phyloP scores from a whole-genome alignment of 2,888 invertebrate genomes.

The Nowickia ferox region DNA sequence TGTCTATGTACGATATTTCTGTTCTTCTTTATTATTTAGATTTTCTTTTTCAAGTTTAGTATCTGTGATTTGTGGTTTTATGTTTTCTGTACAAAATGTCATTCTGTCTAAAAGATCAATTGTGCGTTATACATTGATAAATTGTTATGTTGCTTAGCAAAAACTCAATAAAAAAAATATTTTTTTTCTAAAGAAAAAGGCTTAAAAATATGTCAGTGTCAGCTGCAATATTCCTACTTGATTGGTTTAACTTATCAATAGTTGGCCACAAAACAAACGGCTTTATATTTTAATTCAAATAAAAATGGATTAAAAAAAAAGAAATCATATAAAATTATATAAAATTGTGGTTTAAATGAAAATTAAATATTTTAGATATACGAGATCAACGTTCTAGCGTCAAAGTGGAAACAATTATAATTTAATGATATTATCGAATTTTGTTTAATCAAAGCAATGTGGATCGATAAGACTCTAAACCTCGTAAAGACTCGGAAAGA shows the following conservation, averaged over 20 bases:
- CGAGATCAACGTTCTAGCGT: too few species aligned
- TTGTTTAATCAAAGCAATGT: too few species aligned
- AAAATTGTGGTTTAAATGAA: too few species aligned
- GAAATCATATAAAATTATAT: too few species aligned
- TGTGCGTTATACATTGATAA: constrained; percentile 26
- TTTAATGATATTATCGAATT: too few species aligned
- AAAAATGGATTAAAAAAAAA: too few species aligned
- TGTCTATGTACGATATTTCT: background rate
- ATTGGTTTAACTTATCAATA: constrained; percentile 8
- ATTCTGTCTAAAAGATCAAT: constrained; percentile 30
- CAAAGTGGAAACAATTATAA: too few species aligned
- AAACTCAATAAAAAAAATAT: background rate
- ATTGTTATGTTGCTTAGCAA: constrained; percentile 12
- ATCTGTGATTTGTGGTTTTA: constrained; percentile 25
- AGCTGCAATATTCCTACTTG: constrained; percentile 6
- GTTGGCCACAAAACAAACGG: background rate
- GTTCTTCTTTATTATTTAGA: background rate
- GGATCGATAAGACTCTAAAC: too few species aligned
- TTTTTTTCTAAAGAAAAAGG: background rate
- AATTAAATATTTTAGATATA: too few species aligned
- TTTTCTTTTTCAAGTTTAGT: background rate
- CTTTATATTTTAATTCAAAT: background rate
- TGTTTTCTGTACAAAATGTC: constrained; percentile 15
- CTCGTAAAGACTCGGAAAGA: too few species aligned
- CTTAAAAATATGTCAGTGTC: constrained; percentile 4